Base-by-base conservation (phyloP, 1,140 invertebrate species). In the Matsumurasca onukii region DNA sequence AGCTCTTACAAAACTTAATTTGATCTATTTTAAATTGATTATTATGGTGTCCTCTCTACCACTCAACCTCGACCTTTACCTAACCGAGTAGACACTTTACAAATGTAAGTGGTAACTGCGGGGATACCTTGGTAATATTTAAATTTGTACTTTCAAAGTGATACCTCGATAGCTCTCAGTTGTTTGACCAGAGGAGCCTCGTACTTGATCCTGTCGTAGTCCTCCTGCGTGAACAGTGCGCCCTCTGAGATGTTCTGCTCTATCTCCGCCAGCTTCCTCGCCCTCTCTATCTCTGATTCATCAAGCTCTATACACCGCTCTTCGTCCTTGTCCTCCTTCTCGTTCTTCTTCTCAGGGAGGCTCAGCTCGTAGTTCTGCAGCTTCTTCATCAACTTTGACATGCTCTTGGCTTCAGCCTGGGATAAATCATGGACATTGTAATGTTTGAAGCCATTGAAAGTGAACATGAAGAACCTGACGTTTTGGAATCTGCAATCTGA, bases 151-250 rank as follows among this genome's bases (percentile, higher is more conserved):
- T n/a, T n/a, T n/a, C n/a, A n/a, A n/a, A n/a, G n/a, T n/a, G n/a
- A n/a, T 77, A 88, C 87, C 79, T 85, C 82, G 22, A 84, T 78
- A 67, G 77, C 80, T 75, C 83, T 81, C 27, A 89, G 78, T 69
- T 82, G 78, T 75, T 87, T 87, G 0, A 89, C 78, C n/a, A 82
- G 78, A 22, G 84, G 83, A 12, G 83, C 82, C 76, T 88, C 86
- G 70, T 86, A 88, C 77, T 86, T 85, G 30, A 86, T 75, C 39
- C 79, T 75, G 17, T 84, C 80, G 66, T 81, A 86, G 66, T 84
- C 82, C 70, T 86, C 83, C 31, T 83, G 79, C 0, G 79, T 80
- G 34, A 86, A 82, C 70, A 84, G 81, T 61, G 82, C 81, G 3
- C 81, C 82, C 39, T 77, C 70, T 24, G 81, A 78, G 2, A 85